Percentiles rank a stretch among this genome's conserved stretches.
Conservation (phyloP, 2,113 vertebrate species). For the Lepus timidus region DNA sequence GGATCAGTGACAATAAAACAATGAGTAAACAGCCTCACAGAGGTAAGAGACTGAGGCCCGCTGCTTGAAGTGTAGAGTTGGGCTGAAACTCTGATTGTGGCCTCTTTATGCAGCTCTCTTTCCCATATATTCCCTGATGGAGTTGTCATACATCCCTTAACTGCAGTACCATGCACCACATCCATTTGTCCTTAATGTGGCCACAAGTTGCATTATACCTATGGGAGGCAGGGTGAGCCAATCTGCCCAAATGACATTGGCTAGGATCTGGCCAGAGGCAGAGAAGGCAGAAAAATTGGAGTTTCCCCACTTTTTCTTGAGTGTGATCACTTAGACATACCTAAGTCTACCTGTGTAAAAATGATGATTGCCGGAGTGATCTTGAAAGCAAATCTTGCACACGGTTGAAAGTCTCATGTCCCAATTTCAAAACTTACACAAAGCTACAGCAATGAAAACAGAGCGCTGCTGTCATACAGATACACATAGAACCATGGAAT, state of each 20-base stretch:
- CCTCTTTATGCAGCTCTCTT: background rate
- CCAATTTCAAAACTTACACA: background rate
- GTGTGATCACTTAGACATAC: background rate
- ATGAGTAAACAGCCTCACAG: background rate
- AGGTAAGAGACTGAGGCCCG: background rate
- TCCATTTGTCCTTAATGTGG: background rate
- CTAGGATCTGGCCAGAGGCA: background rate
- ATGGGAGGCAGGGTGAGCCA: background rate
- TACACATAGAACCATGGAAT: background rate
- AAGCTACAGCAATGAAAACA: background rate
- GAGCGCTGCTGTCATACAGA: background rate
- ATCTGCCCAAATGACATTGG: background rate
- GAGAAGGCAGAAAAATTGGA: background rate
- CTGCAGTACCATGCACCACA: no score
- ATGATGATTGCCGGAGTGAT: background rate
- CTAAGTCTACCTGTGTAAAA: background rate
- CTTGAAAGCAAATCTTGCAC: background rate
- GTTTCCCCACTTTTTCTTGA: background rate
- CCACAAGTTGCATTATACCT: background rate
- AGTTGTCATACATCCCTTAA: background rate
- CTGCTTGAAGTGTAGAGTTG: background rate
- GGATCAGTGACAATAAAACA: slow-evolving; percentile 25
- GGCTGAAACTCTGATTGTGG: background rate
- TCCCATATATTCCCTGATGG: background rate
- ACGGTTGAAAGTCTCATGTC: background rate